Percentiles rank a stretch among this genome's conserved stretches.
Evolutionary conservation across 2,113 vertebrate genomes (phyloP).

Genomic region (Phyllostomus hastatus): DNA sequence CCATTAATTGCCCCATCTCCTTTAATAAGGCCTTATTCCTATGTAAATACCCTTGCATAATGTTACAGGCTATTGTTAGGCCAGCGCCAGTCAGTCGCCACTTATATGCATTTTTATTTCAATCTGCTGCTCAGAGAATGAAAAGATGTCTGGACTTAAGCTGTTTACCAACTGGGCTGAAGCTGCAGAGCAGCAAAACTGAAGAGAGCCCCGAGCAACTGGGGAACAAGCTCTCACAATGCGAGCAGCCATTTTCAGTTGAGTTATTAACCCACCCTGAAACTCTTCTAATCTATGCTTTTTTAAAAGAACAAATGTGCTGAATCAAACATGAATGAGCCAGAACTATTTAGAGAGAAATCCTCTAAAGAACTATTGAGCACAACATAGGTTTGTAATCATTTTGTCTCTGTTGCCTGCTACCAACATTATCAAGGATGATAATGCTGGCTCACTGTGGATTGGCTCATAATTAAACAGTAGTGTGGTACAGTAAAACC

Average conservation of each 20-base stretch:
- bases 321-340: slow-evolving; percentile 83
- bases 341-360: slow-evolving; percentile 83
- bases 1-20: slow-evolving; percentile 84
- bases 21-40: slow-evolving; percentile 85
- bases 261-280: slow-evolving; percentile 86
- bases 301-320: slow-evolving; percentile 85
- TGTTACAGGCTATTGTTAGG: slow-evolving; percentile 86
- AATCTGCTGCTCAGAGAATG: slow-evolving; percentile 83
- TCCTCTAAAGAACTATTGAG: slow-evolving; percentile 83
- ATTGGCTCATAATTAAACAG: slow-evolving; percentile 80
- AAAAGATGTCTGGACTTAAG: slow-evolving; percentile 89
- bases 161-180: slow-evolving; percentile 88
- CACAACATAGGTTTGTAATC: slow-evolving; percentile 82
- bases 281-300: slow-evolving; percentile 84
- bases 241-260: slow-evolving; percentile 85
- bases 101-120: slow-evolving; percentile 86
- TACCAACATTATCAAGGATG: slow-evolving; percentile 79
- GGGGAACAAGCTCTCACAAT: slow-evolving; percentile 81
- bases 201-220: slow-evolving; percentile 83
- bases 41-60: slow-evolving; percentile 91
- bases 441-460: slow-evolving; percentile 78
- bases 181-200: slow-evolving; percentile 83
- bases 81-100: slow-evolving; percentile 85
- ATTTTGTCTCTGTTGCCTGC: slow-evolving; percentile 81
- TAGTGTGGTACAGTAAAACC: slow-evolving; percentile 70